These are phyloP conservation scores for Tetragnatha versicolor DNA, from an alignment of 1,140 invertebrate species.

Conservation along the genomic window DNA sequence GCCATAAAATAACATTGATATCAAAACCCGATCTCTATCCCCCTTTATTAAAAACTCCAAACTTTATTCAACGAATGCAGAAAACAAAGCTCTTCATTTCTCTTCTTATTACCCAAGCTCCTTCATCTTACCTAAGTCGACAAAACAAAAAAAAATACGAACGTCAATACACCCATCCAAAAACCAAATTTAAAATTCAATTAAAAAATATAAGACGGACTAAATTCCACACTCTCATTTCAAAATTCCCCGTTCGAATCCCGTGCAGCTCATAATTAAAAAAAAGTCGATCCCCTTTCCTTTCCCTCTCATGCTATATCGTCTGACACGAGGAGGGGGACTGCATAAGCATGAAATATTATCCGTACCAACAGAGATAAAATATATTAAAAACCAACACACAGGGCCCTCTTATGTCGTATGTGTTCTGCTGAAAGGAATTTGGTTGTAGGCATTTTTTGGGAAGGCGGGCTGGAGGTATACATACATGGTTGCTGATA, in stretches of 20 bases:
- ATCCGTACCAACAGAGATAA: not conserved
- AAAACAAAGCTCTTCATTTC: too few relatives aligned
- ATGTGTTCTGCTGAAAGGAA: too few relatives aligned
- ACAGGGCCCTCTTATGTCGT: not conserved
- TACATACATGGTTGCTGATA: too few relatives aligned
- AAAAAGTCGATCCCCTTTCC: not conserved
- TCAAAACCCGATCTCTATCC: too few relatives aligned
- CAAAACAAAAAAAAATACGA: not conserved
- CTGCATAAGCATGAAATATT: slow-evolving; percentile 4
- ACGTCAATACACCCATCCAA: not conserved
- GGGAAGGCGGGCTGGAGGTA: too few relatives aligned
- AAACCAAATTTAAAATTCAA: slow-evolving; percentile 26
- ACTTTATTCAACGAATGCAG: too few relatives aligned
- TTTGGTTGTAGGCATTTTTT: too few relatives aligned
- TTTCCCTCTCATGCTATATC: not conserved
- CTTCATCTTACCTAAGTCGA: not conserved
- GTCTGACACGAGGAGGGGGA: not conserved
- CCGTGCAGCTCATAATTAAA: slow-evolving; percentile 38
- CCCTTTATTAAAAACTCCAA: too few relatives aligned
- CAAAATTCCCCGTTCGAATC: not conserved
- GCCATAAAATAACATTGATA: too few relatives aligned
- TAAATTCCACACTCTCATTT: not conserved
- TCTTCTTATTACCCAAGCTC: too few relatives aligned
- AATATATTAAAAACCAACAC: slow-evolving; percentile 21
- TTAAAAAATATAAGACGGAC: not conserved